A percentile compares a stretch with the other conserved stretches of the same genome.
Conservation (phyloP, 1,140 invertebrate genomes). For the Plutomurus gul region DNA sequence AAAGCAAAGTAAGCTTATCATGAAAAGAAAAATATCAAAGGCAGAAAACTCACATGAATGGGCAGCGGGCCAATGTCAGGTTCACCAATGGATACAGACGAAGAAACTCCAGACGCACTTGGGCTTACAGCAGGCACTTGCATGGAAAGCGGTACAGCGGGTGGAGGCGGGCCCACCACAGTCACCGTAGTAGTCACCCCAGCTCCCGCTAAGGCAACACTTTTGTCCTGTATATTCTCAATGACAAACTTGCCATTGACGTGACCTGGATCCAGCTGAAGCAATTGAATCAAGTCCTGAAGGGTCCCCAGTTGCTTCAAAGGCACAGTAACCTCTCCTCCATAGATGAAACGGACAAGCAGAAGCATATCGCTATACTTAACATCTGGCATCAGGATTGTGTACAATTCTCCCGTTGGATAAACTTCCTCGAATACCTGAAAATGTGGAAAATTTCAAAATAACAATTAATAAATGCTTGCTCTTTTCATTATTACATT, state of each 20-base stretch:
- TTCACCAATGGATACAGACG: constrained; percentile 20
- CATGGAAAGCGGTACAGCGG: constrained; percentile 2
- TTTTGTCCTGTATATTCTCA: constrained; percentile 51
- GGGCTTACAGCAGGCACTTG: constrained; percentile 30
- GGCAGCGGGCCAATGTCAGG: constrained; percentile 40
- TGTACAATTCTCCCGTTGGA: constrained; percentile 38
- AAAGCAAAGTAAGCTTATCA: background rate
- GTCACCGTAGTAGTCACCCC: constrained; percentile 31
- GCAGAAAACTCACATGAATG: constrained; percentile 34
- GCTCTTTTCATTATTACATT: background rate
- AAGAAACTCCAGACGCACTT: constrained; percentile 4
- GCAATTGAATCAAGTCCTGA: constrained; percentile 54
- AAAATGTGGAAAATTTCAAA: background rate
- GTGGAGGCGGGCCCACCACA: constrained; percentile 37
- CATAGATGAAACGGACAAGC: constrained; percentile 53
- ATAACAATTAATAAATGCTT: background rate
- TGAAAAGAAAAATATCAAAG: background rate
- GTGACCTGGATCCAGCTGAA: constrained; percentile 52
- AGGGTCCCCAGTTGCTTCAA: constrained; percentile 53
- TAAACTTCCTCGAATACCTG: constrained; percentile 53
- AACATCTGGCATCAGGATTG: constrained; percentile 52
- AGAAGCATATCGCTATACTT: constrained; percentile 52
- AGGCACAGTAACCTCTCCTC: constrained; percentile 54
- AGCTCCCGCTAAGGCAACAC: constrained; percentile 32
- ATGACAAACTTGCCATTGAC: constrained; percentile 54